Conservation (phyloP, 1,140 invertebrate species). For the Geopemphigus sp. region DNA sequence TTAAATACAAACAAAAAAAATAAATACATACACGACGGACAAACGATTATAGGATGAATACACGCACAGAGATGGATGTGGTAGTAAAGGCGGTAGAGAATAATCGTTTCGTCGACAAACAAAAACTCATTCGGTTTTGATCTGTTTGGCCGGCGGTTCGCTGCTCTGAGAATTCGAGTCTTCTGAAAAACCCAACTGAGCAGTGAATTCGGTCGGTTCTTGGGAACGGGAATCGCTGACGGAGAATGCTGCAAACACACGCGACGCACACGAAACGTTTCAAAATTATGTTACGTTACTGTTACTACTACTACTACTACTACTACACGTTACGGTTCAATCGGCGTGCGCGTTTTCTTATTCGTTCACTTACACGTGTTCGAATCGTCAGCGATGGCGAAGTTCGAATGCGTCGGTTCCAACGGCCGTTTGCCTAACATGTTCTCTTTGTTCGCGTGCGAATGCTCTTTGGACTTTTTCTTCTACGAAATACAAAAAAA, state of each 20-base stretch:
- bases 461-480: constrained; percentile 65
- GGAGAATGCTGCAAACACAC: constrained; percentile 84
- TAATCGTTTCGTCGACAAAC: background rate
- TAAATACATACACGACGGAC: background rate
- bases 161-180: constrained; percentile 86
- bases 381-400: constrained; percentile 80
- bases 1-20: too few relatives aligned
- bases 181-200: constrained; percentile 82
- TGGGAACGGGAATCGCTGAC: constrained; percentile 75
- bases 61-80: too few relatives aligned
- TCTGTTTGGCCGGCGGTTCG: constrained; percentile 72
- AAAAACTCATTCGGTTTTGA: constrained; percentile 65
- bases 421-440: constrained; percentile 66
- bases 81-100: background rate
- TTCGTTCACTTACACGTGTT: constrained; percentile 73
- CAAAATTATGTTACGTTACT: too few relatives aligned
- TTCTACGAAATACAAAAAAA: constrained; percentile 58
- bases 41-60: background rate
- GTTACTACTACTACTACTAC: too few relatives aligned
- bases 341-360: too few relatives aligned
- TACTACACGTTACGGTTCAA: too few relatives aligned
- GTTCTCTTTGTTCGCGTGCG: constrained; percentile 68
- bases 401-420: constrained; percentile 72
- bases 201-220: constrained; percentile 78
- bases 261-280: too few relatives aligned